Percentiles rank a stretch among this genome's conserved stretches.
Evolutionary conservation across 2,797 vertebrate species (phyloP).

Genomic region (Uromys caudimaculatus): DNA sequence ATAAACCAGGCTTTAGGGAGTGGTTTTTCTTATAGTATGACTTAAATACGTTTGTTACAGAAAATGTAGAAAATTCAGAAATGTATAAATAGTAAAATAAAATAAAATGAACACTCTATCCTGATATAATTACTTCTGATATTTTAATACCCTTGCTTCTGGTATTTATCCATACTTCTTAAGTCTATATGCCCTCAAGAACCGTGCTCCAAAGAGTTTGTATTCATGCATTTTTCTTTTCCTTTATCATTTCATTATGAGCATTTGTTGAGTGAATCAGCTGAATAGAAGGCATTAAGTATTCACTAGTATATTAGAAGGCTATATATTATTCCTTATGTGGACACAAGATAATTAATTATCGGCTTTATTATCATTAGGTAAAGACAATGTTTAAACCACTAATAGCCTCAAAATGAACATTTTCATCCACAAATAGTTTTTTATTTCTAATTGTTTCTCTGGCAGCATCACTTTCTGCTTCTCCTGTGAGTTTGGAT

Average conservation of each 20-base stretch:
- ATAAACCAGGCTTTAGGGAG: constrained; percentile 71
- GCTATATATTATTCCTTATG: constrained; percentile 50
- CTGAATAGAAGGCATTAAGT: constrained; percentile 64
- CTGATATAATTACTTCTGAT: constrained; percentile 47
- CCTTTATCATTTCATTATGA: constrained; percentile 38
- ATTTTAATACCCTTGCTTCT: constrained; percentile 44
- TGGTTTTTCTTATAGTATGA: constrained; percentile 52
- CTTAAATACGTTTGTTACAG: constrained; percentile 64
- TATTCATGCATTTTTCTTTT: constrained; percentile 43
- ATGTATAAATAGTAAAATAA: constrained; percentile 69
- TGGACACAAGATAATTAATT: constrained; percentile 59
- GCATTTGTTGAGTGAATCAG: constrained; percentile 58
- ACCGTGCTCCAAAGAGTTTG: neutral
- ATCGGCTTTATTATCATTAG: constrained; percentile 59
- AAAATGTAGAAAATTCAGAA: constrained; percentile 55
- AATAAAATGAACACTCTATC: neutral
- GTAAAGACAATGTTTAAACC: constrained; percentile 25
- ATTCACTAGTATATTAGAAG: constrained; percentile 62
- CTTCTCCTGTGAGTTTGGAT: constrained; percentile 28
- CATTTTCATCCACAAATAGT: neutral
- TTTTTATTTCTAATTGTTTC: constrained; percentile 59
- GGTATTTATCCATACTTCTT: neutral
- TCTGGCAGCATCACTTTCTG: constrained; percentile 41
- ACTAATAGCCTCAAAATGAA: constrained; percentile 46
- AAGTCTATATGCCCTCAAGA: neutral